Evolutionary conservation across 92 coral and sea anemone species (phyloP).

Genomic region (Phymanthus crucifer): DNA sequence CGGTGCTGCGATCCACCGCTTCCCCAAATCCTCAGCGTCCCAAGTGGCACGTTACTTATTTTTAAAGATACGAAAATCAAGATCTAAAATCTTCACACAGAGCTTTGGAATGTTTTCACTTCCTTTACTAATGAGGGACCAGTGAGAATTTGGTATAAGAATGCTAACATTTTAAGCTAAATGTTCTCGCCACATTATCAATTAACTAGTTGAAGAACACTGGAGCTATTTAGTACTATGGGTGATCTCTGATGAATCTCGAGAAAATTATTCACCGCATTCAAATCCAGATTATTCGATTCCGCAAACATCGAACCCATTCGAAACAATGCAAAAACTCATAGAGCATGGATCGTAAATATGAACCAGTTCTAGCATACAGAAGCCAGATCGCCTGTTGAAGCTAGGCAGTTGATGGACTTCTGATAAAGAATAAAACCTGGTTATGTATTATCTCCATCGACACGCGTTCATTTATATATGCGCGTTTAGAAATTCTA

Average conservation of each 20-base stretch:
- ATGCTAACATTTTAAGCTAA: conserved; percentile 39
- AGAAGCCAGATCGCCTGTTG: conserved; percentile 17
- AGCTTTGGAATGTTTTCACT: conserved; percentile 31
- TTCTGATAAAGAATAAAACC: conserved; percentile 16
- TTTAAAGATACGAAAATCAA: conserved; percentile 10
- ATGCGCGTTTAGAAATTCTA: conserved; percentile 23
- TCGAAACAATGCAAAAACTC: conserved; percentile 4
- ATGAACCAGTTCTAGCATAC: conserved; percentile 3
- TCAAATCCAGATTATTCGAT: conserved; percentile 18
- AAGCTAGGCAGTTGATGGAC: conserved; percentile 15
- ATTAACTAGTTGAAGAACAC: conserved; percentile 30
- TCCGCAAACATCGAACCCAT: background rate
- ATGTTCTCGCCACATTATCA: conserved; percentile 20
- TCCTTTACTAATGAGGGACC: conserved; percentile 41
- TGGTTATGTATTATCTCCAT: conserved; percentile 11
- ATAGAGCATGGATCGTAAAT: conserved; percentile 15
- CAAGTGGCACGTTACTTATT: conserved; percentile 27
- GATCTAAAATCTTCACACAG: conserved; percentile 28
- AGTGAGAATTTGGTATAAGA: conserved; percentile 15
- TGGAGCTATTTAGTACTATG: conserved; percentile 21
- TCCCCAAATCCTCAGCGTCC: conserved; percentile 2
- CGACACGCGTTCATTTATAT: conserved; percentile 11
- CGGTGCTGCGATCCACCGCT: conserved; percentile 9
- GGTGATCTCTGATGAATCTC: conserved; percentile 10
- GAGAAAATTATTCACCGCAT: conserved; percentile 23